Conservation (phyloP, 2,888 invertebrate genomes). For the Apocheima hispidaria region DNA sequence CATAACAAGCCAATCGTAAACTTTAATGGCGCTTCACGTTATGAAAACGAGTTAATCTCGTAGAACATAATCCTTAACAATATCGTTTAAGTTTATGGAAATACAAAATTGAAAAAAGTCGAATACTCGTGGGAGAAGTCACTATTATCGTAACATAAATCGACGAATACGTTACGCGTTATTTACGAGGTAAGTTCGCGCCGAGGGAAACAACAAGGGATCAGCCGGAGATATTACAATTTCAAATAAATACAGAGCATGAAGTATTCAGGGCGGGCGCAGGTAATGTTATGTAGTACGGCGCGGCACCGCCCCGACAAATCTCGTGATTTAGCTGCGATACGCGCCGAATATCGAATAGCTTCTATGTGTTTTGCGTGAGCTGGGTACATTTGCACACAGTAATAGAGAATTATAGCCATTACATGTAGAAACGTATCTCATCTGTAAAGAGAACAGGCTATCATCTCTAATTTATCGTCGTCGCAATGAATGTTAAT, state of each 20-base stretch:
- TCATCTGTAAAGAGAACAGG: slow-evolving; percentile 38
- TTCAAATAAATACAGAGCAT: slow-evolving; percentile 84
- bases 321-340: slow-evolving; percentile 85
- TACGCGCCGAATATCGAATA: slow-evolving; percentile 83
- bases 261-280: slow-evolving; percentile 83
- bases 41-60: slow-evolving; percentile 22
- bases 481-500: slow-evolving; percentile 37
- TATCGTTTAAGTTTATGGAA: slow-evolving; percentile 27
- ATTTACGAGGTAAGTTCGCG: slow-evolving; percentile 79
- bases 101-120: slow-evolving; percentile 41
- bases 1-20: slow-evolving; percentile 16
- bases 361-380: slow-evolving; percentile 80
- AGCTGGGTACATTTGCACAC: slow-evolving; percentile 81
- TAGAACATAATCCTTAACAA: slow-evolving; percentile 26
- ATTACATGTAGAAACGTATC: slow-evolving; percentile 55
- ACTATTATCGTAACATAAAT: slow-evolving; percentile 75
- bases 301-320: slow-evolving; percentile 80
- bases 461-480: slow-evolving; percentile 36
- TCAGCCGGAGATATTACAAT: slow-evolving; percentile 83
- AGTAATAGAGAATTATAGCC: slow-evolving; percentile 79
- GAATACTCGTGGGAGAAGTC: slow-evolving; percentile 64
- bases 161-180: slow-evolving; percentile 76
- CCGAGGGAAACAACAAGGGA: slow-evolving; percentile 79
- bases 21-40: slow-evolving; percentile 18
- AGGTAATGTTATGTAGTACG: slow-evolving; percentile 83